These are phyloP conservation scores for Cheilosia vulpina DNA, from an alignment of 2,888 invertebrate species.

Conservation along the genomic window DNA sequence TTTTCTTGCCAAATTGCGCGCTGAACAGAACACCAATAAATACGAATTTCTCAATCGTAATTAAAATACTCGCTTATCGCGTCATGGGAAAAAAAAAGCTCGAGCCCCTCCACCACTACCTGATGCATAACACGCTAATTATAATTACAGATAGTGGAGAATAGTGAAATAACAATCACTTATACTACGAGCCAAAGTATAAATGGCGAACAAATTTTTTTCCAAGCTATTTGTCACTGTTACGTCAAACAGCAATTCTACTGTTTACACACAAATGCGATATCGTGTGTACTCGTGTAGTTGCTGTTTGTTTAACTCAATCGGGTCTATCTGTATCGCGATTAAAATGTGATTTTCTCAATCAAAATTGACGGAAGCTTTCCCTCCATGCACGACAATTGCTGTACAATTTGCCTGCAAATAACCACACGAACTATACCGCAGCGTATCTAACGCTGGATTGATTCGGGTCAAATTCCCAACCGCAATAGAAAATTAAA, in stretches of 20 bases:
- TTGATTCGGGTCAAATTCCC: slow-evolving; percentile 55
- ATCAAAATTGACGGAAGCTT: slow-evolving; percentile 16
- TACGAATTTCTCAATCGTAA: slow-evolving; percentile 10
- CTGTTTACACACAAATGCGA: neutral
- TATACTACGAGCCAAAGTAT: slow-evolving; percentile 16
- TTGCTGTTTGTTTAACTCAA: neutral
- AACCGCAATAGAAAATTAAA: slow-evolving; percentile 49
- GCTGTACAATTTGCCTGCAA: neutral
- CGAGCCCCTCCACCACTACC: slow-evolving; percentile 14
- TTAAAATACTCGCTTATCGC: slow-evolving; percentile 16
- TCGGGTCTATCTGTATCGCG: neutral
- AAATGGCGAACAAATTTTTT: slow-evolving; percentile 13
- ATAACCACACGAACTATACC: neutral
- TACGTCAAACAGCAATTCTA: slow-evolving; percentile 30
- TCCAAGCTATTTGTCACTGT: slow-evolving; percentile 9
- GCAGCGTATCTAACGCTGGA: slow-evolving; percentile 8
- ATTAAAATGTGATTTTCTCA: slow-evolving; percentile 18
- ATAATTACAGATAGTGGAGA: slow-evolving; percentile 35
- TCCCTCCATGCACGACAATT: neutral
- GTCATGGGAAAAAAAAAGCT: neutral
- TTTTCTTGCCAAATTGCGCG: slow-evolving; percentile 13
- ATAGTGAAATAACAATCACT: slow-evolving; percentile 24
- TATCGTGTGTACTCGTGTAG: neutral
- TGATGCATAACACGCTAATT: slow-evolving; percentile 37
- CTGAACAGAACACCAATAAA: neutral